phyloP scores from a whole-genome alignment of 2,888 invertebrate genomes.

The Odontomyia ornata region DNA sequence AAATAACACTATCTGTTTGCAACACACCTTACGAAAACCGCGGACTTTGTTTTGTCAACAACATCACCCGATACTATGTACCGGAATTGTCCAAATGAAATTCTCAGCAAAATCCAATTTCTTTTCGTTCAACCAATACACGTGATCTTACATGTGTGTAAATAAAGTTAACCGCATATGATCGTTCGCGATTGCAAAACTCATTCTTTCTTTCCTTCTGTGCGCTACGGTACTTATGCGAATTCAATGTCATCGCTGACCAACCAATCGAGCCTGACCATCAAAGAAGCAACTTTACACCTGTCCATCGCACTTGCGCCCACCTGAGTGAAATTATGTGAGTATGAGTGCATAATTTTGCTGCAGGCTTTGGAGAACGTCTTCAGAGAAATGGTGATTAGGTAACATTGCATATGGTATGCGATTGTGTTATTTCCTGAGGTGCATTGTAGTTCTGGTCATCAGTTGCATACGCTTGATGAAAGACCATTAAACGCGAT shows the following conservation, averaged over 20 bases:
- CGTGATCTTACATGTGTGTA: no score
- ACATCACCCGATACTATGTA: not conserved
- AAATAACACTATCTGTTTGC: no score
- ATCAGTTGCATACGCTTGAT: no score
- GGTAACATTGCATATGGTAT: conserved; percentile 9
- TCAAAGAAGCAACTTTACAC: not conserved
- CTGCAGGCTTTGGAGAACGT: not conserved
- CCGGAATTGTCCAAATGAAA: not conserved
- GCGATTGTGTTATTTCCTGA: not conserved
- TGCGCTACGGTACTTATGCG: not conserved
- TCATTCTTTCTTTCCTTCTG: no score
- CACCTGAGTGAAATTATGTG: no score
- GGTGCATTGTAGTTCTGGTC: no score
- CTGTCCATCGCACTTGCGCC: not conserved
- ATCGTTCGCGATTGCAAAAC: no score
- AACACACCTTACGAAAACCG: no score
- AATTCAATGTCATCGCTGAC: not conserved
- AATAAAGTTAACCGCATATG: no score
- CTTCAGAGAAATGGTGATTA: not conserved
- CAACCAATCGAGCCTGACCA: not conserved
- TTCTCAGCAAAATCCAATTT: not conserved
- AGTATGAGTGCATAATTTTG: not conserved
- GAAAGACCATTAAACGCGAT: no score
- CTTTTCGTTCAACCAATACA: no score
- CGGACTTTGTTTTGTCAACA: no score